Evolutionary conservation across 2,113 vertebrate species (phyloP).

Genomic region (Hypanus sabinus): DNA sequence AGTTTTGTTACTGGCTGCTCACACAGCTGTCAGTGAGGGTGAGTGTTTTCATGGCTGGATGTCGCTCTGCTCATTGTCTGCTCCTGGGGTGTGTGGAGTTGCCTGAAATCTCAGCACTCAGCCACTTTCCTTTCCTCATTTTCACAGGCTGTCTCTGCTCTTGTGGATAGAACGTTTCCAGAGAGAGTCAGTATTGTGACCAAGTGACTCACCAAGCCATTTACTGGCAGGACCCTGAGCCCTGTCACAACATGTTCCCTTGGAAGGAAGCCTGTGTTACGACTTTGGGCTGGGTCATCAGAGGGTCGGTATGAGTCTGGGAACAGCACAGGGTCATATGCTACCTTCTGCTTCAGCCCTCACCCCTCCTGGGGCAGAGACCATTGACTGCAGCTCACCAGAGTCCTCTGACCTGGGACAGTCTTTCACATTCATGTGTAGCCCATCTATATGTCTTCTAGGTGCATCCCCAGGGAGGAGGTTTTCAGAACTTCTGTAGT

Average conservation of each 20-base stretch:
- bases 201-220: neutral
- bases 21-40: neutral
- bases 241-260: neutral
- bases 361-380: no score
- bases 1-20: neutral
- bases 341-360: no score
- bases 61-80: neutral
- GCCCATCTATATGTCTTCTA: no score
- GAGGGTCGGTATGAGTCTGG: no score
- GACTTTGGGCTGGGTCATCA: neutral
- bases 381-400: no score
- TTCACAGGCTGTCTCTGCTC: neutral
- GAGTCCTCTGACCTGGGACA: no score
- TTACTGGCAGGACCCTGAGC: neutral
- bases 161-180: neutral
- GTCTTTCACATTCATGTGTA: no score
- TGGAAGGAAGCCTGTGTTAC: neutral
- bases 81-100: neutral
- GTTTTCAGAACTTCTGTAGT: no score
- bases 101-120: neutral
- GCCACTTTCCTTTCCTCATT: slow-evolving; percentile 32
- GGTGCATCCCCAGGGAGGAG: no score
- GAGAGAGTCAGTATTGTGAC: neutral
- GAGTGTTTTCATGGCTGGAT: neutral
- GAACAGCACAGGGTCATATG: neutral